phyloP scores from a whole-genome alignment of 1,140 invertebrate species.

The Colletes latitarsis region DNA sequence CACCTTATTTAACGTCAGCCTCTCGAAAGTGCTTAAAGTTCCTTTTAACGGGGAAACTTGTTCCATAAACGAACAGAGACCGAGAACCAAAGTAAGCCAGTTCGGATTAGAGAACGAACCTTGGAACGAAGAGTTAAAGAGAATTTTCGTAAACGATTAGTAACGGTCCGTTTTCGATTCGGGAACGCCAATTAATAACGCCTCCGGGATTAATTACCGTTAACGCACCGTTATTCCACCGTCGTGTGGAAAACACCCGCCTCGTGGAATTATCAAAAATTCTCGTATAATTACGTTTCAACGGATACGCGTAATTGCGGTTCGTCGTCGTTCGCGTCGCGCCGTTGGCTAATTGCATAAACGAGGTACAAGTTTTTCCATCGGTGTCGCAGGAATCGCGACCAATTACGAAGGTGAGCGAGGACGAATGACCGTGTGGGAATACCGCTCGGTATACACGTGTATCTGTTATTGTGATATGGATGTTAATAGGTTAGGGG shows the following conservation, averaged over 20 bases:
- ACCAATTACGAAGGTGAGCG: conserved; percentile 56
- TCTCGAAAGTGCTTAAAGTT: conserved; percentile 44
- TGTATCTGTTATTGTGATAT: conserved; percentile 78
- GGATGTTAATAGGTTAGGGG: conserved; percentile 80
- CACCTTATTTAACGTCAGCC: conserved; percentile 45
- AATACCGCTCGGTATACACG: conserved; percentile 66
- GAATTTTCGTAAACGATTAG: conserved; percentile 18
- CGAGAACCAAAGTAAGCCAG: conserved; percentile 24
- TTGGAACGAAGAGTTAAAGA: background rate
- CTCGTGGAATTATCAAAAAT: background rate
- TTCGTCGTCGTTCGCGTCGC: background rate
- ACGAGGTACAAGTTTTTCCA: conserved; percentile 11
- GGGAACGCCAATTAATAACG: no score
- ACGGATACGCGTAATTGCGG: conserved; percentile 28
- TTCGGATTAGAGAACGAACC: conserved; percentile 29
- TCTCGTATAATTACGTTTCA: no score
- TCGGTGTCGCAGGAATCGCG: conserved; percentile 13
- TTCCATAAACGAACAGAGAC: conserved; percentile 33
- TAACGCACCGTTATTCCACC: no score
- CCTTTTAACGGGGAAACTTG: conserved; percentile 48
- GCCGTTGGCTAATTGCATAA: conserved; percentile 10
- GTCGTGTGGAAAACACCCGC: no score
- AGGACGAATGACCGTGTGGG: conserved; percentile 46
- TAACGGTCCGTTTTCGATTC: background rate
- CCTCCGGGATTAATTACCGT: no score